phyloP scores from a whole-genome alignment of 64 coral and sea anemone species.

The Dendrophyllia cribrosa region DNA sequence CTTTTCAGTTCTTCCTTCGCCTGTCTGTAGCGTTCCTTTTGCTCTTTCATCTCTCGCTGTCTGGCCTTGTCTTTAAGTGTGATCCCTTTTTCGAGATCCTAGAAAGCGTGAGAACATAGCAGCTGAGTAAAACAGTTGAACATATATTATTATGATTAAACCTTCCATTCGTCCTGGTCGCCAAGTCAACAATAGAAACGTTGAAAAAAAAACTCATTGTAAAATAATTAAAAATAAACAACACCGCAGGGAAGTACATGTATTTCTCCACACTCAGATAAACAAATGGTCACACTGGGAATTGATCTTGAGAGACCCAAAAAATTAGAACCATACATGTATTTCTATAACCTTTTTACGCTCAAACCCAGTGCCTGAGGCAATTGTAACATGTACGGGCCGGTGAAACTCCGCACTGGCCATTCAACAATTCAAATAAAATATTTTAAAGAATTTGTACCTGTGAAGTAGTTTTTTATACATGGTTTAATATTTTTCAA shows the following conservation, averaged over 20 bases:
- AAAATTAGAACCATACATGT: too few species aligned
- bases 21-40: constrained; percentile 75
- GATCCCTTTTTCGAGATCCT: constrained; percentile 92
- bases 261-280: neutral
- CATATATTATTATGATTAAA: neutral
- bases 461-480: too few species aligned
- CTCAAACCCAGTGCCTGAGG: too few species aligned
- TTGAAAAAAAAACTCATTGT: neutral
- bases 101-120: constrained; percentile 4
- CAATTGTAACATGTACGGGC: too few species aligned
- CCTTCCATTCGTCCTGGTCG: neutral
- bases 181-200: neutral
- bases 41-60: constrained; percentile 86
- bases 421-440: too few species aligned
- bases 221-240: neutral
- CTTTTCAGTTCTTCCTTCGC: constrained; percentile 68
- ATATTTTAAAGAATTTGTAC: too few species aligned
- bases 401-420: too few species aligned
- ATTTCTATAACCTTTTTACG: too few species aligned
- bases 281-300: neutral
- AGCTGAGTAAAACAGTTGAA: constrained; percentile 10
- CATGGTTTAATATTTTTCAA: too few species aligned
- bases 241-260: neutral
- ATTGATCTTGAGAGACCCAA: too few species aligned
- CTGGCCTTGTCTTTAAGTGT: constrained; percentile 80